Percentiles rank a stretch among this genome's conserved stretches.
These are phyloP conservation scores for Balaeniceps rex DNA, from an alignment of 2,113 vertebrate species.

Conservation along the genomic window DNA sequence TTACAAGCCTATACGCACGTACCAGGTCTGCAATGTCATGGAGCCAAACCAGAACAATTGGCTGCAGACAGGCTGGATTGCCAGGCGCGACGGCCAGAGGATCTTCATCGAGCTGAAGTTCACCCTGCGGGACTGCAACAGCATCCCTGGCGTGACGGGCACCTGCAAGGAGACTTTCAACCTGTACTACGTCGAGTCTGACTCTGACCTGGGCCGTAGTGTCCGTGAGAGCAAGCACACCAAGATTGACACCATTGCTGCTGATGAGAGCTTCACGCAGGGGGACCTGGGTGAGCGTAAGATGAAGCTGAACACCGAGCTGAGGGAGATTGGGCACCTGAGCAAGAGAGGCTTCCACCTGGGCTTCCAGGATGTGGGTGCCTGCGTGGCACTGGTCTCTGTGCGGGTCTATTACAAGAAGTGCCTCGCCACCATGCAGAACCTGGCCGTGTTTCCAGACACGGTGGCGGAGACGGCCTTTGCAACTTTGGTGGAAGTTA, in stretches of 20 bases:
- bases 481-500: conserved; percentile 91
- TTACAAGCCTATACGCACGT: conserved; percentile 91
- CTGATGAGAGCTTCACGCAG: conserved; percentile 97
- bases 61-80: conserved; percentile 95
- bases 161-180: conserved; percentile 99
- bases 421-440: conserved; percentile 86
- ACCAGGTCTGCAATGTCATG: conserved; percentile 98
- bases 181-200: conserved; percentile 87
- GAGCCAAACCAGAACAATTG: conserved; percentile 97
- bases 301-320: conserved; percentile 98
- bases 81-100: conserved; percentile 84
- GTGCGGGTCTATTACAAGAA: conserved; percentile 96
- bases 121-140: conserved; percentile 95
- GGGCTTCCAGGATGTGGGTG: conserved; percentile 95
- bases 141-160: conserved; percentile 89
- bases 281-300: conserved; percentile 94
- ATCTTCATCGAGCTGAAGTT: conserved; percentile 98
- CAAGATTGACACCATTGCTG: conserved; percentile 95
- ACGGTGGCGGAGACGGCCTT: conserved; percentile 91
- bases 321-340: conserved; percentile 93
- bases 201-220: conserved; percentile 79
- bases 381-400: conserved; percentile 92
- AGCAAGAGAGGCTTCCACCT: conserved; percentile 92
- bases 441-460: conserved; percentile 89
- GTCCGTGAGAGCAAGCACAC: conserved; percentile 79